These are phyloP conservation scores for Paramisgurnus dabryanus DNA, from an alignment of 2,113 vertebrate genomes.

Conservation along the genomic window DNA sequence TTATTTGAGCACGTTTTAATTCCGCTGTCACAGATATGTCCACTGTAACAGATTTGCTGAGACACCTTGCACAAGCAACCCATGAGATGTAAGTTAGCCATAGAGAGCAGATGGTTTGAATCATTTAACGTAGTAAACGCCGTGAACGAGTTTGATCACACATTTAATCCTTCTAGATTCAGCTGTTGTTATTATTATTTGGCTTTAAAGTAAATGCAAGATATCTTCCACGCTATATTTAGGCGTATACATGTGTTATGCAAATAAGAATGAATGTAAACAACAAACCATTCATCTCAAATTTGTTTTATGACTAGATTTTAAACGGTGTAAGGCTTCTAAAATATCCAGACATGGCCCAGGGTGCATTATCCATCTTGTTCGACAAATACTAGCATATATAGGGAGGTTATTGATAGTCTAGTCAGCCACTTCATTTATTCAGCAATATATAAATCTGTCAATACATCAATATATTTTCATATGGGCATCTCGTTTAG, in stretches of 20 bases:
- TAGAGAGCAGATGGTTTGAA: neutral
- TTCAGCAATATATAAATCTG: neutral
- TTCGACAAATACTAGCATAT: neutral
- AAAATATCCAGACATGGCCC: no score
- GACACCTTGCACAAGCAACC: neutral
- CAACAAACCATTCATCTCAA: neutral
- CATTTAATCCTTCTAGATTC: neutral
- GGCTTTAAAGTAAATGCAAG: neutral
- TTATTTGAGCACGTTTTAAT: neutral
- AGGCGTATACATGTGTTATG: neutral
- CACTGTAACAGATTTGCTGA: neutral
- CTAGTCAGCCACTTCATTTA: neutral
- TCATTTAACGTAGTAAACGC: neutral
- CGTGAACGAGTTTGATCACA: no score
- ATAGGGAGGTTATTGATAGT: neutral
- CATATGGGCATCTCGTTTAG: slow-evolving; percentile 21
- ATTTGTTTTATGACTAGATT: neutral
- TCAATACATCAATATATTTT: neutral
- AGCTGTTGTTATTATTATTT: neutral
- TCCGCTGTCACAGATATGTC: neutral
- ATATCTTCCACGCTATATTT: neutral
- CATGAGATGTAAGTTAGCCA: neutral
- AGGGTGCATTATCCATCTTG: neutral
- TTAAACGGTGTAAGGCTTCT: neutral
- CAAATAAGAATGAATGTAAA: neutral